Evolutionary conservation across 1,140 invertebrate species (phyloP), one percentile per base, ranked within the genome.

Genomic region (Nylanderia fulva): DNA sequence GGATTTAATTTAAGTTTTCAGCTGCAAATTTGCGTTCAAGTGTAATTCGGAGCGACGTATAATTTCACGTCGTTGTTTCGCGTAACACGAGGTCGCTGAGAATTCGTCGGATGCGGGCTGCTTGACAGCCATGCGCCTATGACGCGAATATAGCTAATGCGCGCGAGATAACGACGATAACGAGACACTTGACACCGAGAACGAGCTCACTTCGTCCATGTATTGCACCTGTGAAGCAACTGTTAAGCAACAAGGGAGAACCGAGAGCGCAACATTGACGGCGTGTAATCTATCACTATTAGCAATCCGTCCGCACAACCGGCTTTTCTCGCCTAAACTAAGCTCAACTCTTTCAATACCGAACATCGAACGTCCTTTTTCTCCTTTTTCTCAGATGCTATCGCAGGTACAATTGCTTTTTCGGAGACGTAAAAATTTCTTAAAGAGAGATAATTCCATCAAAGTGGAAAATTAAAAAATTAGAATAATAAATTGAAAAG

Each of bases 91-190:
- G 15, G 2, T 68, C 29, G 45, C 24, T n/a, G 29, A 33, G n/a
- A 33, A 29, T 13, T n/a, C 2, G 24, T 63, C 74, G 36, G 63
- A 64, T 36, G 27, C 27, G 15, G 33, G 33, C 27, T 13, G 27
- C 36, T 4, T 42, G 39, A 63, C 58, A n/a, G 39, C 24, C 58
- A 29, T 24, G 56, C 33, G 27, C 39, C 33, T 24, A 75, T 52
- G 61, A 36, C 64, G 52, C 15, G 42, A n/a, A 27, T 71, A 58
- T 15, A 24, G 77, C 77, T 80, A 80, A 68, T 68, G 52, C 29
- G 13, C 64, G 56, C 45, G 29, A 33, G 88, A 89, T 89, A 90
- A 90, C 85, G 48, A 76, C 61, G 88, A 88, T 90, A 90, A 90
- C 87, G 85, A 79, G 88, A 85, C 75, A 82, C 87, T 82, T 68